A percentile compares a stretch with the other conserved stretches of the same genome.
Evolutionary conservation across 2,888 invertebrate species (phyloP).

Genomic region (Chelonus formosanus): DNA sequence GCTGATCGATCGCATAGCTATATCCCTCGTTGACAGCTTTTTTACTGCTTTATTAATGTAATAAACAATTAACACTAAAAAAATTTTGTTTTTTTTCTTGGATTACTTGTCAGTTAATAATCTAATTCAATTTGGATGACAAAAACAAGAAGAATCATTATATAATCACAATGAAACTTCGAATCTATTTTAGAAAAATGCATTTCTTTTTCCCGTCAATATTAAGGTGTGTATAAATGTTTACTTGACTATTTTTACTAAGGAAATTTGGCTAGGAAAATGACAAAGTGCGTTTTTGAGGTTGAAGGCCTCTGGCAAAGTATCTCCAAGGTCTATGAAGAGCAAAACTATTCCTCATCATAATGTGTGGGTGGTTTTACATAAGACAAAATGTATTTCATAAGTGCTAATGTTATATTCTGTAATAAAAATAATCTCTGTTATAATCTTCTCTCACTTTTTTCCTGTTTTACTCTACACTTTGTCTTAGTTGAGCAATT

Average conservation of each 20-base stretch:
- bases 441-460: not conserved
- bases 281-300: not conserved
- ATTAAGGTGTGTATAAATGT: too few species aligned
- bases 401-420: not conserved
- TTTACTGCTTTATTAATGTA: not conserved
- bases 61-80: too few species aligned
- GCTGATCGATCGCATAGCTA: slow-evolving; percentile 12
- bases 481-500: slow-evolving; percentile 8
- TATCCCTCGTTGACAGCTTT: not conserved
- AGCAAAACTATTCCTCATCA: slow-evolving; percentile 1
- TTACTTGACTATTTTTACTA: too few species aligned
- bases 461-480: too few species aligned
- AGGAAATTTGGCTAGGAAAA: too few species aligned
- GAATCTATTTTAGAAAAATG: too few species aligned
- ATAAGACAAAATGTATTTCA: slow-evolving; percentile 11
- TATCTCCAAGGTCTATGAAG: slow-evolving; percentile 16
- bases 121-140: too few species aligned
- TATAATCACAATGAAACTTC: too few species aligned
- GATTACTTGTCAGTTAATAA: too few species aligned
- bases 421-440: slow-evolving; percentile 15
- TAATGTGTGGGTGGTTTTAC: slow-evolving; percentile 6
- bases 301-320: slow-evolving; percentile 22
- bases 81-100: too few species aligned
- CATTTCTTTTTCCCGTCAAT: too few species aligned
- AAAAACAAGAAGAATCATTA: too few species aligned